Conservation (phyloP, 1,140 invertebrate genomes). For the Andricus grossulariae region DNA sequence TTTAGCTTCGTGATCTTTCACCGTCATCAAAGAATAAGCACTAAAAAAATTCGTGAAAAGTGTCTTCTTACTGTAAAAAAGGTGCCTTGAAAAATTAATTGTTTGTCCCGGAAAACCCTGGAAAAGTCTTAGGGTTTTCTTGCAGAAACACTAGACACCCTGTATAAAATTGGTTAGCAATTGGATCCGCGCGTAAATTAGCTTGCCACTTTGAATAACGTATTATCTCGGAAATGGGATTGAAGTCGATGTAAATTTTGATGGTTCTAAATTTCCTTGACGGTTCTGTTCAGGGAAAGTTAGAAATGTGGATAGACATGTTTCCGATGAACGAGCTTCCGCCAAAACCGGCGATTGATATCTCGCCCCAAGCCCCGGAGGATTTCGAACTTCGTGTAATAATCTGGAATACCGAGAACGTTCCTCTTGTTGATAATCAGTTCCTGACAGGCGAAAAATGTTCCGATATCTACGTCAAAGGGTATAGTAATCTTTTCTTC, state of each 20-base stretch:
- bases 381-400: constrained; percentile 89
- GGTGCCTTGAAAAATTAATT: no score
- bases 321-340: constrained; percentile 83
- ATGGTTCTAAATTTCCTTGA: neutral
- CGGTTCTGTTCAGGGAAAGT: constrained; percentile 81
- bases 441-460: constrained; percentile 87
- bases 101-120: no score
- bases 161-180: no score
- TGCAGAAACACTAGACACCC: no score
- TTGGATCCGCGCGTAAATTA: no score
- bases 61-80: no score
- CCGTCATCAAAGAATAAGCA: no score
- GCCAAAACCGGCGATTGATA: constrained; percentile 82
- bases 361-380: constrained; percentile 84
- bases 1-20: no score
- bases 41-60: no score
- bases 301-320: constrained; percentile 94
- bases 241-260: neutral
- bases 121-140: no score
- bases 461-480: constrained; percentile 91
- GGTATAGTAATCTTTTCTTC: constrained; percentile 72
- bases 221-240: neutral
- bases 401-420: constrained; percentile 87
- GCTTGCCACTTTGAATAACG: neutral
- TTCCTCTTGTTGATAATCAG: constrained; percentile 85